Base-by-base conservation (phyloP, 2,888 invertebrate species). In the Sesamia inferens region DNA sequence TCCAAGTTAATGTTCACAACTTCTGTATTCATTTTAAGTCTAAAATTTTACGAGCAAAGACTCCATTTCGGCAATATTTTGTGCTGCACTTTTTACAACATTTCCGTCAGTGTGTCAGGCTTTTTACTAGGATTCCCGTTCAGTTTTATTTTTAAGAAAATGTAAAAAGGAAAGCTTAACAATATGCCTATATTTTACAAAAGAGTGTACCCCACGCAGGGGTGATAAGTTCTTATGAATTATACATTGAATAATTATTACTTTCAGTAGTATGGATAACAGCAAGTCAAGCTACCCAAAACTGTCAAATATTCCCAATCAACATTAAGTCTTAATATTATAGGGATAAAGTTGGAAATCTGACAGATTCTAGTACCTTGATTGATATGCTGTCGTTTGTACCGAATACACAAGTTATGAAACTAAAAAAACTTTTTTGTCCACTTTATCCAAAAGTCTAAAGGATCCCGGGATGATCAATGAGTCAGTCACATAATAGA, bases 1-100 rank as follows among this genome's bases (percentile, higher is more conserved):
- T 81, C 76, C 68, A 48, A 42, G 62, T 24, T 76, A 61, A 74
- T 80, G 65, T 80, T 51, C 54, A 67, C 51, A 76, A 77, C 19
- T 51, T 81, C 61, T 63, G 82, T 31, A 78, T 55, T 76, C n/a
- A 63, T 77, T 62, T 66, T 59, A 24, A 65, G 65, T 61, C 31
- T 31, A 61, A 65, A 81, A 76, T 47, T 24, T 11, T 44, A 57
- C 47, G 44, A 59, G 51, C n/a, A 47, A n/a, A 54, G 55, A 24
- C 22, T 74, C 74, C 57, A 74, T 63, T 62, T 51, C 10, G 31
- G 42, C 42, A 61, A 80, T 55, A 55, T 74, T 22, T 54, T 55
- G 61, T 71, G 14, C 62, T 62, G 31, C 44, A 3, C 13, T 57
- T n/a, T 80, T 55, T 24, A 31, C n/a, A 47, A 24, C 22, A 39